Percentiles rank a stretch among this genome's conserved stretches.
phyloP scores from a whole-genome alignment of 2,113 vertebrate genomes.

The Chamaea fasciata region DNA sequence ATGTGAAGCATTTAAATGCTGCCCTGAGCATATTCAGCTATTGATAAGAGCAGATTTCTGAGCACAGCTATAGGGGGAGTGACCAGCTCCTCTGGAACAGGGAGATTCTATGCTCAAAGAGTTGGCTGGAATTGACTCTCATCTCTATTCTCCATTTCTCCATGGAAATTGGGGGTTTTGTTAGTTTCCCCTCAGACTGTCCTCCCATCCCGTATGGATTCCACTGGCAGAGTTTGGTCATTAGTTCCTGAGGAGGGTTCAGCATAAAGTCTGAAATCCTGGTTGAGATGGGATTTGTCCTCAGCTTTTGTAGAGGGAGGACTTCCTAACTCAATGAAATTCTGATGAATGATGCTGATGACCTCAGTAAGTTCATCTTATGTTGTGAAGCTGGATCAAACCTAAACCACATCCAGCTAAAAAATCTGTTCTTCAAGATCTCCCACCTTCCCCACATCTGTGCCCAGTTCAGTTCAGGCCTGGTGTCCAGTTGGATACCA shows the following conservation, averaged over 20 bases:
- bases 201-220: background rate
- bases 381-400: background rate
- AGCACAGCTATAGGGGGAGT: background rate
- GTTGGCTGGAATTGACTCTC: background rate
- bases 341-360: background rate
- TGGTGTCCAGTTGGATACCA: background rate
- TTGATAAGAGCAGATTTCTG: background rate
- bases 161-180: accelerated
- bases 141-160: background rate
- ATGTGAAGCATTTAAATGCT: background rate
- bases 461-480: background rate
- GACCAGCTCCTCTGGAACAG: background rate
- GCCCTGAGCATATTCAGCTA: background rate
- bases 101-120: accelerated
- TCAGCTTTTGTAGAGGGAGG: background rate
- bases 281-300: background rate
- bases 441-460: background rate
- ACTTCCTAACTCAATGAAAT: background rate
- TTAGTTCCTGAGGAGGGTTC: background rate
- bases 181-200: background rate
- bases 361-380: background rate
- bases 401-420: background rate
- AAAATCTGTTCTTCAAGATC: background rate
- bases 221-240: accelerated
- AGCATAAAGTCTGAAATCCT: background rate